Evolutionary conservation across 1,140 invertebrate species (phyloP).

Genomic region (Camponotus pennsylvanicus): DNA sequence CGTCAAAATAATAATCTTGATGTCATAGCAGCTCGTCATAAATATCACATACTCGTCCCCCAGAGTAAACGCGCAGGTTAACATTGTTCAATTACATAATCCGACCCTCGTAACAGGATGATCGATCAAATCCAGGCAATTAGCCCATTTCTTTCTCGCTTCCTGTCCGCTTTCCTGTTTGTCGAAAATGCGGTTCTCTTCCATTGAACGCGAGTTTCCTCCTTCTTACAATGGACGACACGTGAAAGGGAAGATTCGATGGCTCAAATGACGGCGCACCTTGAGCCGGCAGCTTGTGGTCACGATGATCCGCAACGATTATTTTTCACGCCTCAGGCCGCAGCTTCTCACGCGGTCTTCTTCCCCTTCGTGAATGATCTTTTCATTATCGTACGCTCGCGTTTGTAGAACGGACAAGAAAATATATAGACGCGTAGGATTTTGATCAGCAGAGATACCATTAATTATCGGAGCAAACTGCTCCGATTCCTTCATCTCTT

Average conservation of each 20-base stretch:
- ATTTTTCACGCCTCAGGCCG: constrained; percentile 7
- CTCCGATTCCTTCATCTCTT: constrained; percentile 40
- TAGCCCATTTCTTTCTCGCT: constrained; percentile 45
- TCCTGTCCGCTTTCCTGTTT: constrained; percentile 1
- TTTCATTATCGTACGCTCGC: constrained; percentile 6
- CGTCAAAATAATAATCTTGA: constrained; percentile 43
- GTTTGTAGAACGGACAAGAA: neutral
- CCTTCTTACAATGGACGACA: neutral
- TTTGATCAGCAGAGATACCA: constrained; percentile 10
- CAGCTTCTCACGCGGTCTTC: constrained; percentile 27
- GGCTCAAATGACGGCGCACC: constrained; percentile 40
- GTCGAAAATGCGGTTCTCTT: constrained; percentile 1
- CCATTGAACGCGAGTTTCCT: neutral
- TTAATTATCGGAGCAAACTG: neutral
- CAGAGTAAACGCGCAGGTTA: neutral
- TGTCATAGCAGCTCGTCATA: neutral
- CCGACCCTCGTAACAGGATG: neutral
- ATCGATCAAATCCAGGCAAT: constrained; percentile 57
- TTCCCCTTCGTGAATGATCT: constrained; percentile 5
- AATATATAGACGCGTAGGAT: neutral
- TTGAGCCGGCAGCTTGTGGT: constrained; percentile 34
- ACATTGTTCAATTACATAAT: constrained; percentile 48
- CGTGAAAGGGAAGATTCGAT: constrained; percentile 33
- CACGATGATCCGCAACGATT: constrained; percentile 50
- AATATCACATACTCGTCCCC: neutral